Evolutionary conservation across 2,797 vertebrate genomes (phyloP).

Genomic region (Crenuchus spilurus): DNA sequence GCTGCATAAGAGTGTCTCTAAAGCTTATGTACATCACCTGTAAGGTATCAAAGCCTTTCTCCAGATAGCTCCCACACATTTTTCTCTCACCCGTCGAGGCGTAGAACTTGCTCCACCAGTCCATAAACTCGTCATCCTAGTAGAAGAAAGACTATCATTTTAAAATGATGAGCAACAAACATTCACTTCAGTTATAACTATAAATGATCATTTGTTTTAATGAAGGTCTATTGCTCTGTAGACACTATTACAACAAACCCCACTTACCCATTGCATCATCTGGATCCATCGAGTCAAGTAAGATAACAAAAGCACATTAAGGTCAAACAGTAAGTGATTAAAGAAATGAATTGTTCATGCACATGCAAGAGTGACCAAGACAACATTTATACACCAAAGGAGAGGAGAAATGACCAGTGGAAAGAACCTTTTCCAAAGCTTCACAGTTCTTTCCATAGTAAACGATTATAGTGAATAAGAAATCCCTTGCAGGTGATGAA

Average conservation of each 20-base stretch:
- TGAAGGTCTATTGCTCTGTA: neutral
- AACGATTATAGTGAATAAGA: slow-evolving; percentile 36
- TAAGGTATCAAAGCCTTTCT: slow-evolving; percentile 88
- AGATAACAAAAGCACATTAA: slow-evolving; percentile 35
- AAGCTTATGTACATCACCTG: slow-evolving; percentile 74
- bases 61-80: slow-evolving; percentile 90
- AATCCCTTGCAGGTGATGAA: slow-evolving; percentile 43
- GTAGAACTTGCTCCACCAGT: slow-evolving; percentile 99
- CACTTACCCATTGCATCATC: slow-evolving; percentile 76
- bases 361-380: slow-evolving; percentile 49
- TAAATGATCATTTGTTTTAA: neutral
- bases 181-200: neutral
- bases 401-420: slow-evolving; percentile 36
- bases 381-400: slow-evolving; percentile 44
- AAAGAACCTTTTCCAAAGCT: slow-evolving; percentile 47
- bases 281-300: slow-evolving; percentile 54
- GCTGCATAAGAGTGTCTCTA: neutral
- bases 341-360: slow-evolving; percentile 34
- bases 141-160: neutral
- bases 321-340: neutral
- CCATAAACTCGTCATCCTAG: slow-evolving; percentile 93
- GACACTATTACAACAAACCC: neutral
- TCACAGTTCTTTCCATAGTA: slow-evolving; percentile 42
- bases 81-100: slow-evolving; percentile 87
- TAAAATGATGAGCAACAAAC: neutral